Evolutionary conservation across 2,113 vertebrate genomes (phyloP), one percentile per base, ranked within the genome.

Genomic region (Hydrochoerus hydrochaeris): DNA sequence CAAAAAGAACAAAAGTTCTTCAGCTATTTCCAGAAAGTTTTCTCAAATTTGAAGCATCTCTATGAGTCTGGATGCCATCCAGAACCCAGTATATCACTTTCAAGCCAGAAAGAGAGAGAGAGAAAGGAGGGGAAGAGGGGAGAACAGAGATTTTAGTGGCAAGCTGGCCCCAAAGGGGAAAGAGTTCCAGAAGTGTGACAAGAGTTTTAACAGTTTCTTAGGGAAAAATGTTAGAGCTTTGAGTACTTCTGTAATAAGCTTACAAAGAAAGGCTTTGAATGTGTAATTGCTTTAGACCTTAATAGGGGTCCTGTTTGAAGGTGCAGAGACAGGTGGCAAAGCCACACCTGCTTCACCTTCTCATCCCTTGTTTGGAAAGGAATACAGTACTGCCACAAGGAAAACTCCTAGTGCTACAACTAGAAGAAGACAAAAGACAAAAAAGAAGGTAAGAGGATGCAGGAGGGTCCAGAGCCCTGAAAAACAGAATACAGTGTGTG

Each of bases 31-130:
- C 65, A 92, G 73, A 85, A 77, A 93, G 58, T 82, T 4, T 85
- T 46, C 60, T 44, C 65, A 22, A 65, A 60, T 86, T 91, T 67
- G 19, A 75, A 94, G 67, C 30, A 65, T n/a, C 81, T 90, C 49
- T 58, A 44, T 75, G 86, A 85, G 46, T 88, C 94, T 95, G 88
- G 77, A 73, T 65, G 84, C 77, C 24, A 67, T 63, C 87, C 71
- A 95, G 73, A 57, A 16, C 58, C 28, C 62, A 62, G n/a, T 28
- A 73, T 32, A 49, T 19, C 35, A 58, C 17, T 0, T 0, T 41
- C 26, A 90, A 26, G 54, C 9, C 73, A 80, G 49, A 35, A 46
- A 69, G 57, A 62, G 69, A 80, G 7, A 20, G 7, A 71, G n/a
- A 7, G 5, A 38, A 41, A 57, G 54, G 54, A 57, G 54, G 19